Base-by-base conservation (phyloP, 2,113 vertebrate genomes). In the Lasiurus borealis region DNA sequence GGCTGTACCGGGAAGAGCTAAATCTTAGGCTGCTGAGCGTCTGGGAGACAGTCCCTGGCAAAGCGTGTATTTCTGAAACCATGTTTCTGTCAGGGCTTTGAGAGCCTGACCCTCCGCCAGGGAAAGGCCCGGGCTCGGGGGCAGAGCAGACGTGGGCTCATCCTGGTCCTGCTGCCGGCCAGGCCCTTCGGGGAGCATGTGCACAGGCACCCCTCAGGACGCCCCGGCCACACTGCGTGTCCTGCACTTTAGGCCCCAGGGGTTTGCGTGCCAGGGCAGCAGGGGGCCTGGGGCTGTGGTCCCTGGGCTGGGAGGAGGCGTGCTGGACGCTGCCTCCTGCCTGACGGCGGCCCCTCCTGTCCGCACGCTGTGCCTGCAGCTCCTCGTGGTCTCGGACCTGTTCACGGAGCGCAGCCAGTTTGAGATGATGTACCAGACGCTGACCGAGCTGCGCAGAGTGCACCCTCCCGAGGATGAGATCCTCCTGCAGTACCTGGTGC, bases 371-470 rank as follows among this genome's bases (percentile, higher is more conserved):
- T 11, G 0, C 36, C 0, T 57, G 12, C 95, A 99, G 99, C 99
- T 99, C 97, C 98, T 99, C 88, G 99, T 99, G 34, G 99, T 99
- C 76, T 99, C 99, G 0, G 99, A 99, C 98, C 97, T 99, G 93
- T 99, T 99, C 98, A 99, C 99, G 0, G 99, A 99, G 97, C 99
- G 99, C 96, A 99, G 98, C 98, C 99, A 99, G 98, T 99, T 99
- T 97, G 99, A 99, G 98, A 99, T 99, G 99, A 99, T 99, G 99
- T 99, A 99, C 94, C 97, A 98, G 71, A 99, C 99, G 0, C 91
- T 99, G 97, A 99, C 98, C n/a, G 99, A 99, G 86, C 97, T 99
- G 72, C 99, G 99, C 93, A 99, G 99, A 97, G 98, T 98, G 44
- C 99, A 99, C 95, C 99, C 99, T 0, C 97, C 99, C 0, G 99